Conservation (phyloP, 2,888 invertebrate species). For the Pristionchus maxplancki region DNA sequence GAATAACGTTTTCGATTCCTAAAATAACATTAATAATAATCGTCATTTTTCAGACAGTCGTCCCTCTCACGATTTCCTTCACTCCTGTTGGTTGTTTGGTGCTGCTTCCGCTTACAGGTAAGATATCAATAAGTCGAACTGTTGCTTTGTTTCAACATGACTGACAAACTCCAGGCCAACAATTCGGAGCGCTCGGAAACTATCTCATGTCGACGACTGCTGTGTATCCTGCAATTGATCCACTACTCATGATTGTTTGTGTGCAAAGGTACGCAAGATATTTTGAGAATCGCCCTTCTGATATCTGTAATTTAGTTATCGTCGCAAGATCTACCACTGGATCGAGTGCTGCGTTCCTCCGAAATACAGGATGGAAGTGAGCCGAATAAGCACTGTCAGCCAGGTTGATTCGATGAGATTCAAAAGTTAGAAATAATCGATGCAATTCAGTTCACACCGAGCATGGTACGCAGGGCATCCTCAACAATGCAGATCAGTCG, state of each 20-base stretch:
- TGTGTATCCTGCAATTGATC: constrained; percentile 24
- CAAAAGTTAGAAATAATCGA: no score
- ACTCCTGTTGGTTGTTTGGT: constrained; percentile 1
- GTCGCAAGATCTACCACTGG: neutral
- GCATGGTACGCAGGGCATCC: neutral
- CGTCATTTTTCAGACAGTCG: neutral
- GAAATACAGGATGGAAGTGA: neutral
- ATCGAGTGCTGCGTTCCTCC: neutral
- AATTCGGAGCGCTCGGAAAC: constrained; percentile 24
- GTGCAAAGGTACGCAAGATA: neutral
- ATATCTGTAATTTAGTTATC: neutral
- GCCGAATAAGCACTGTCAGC: neutral
- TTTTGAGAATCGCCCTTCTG: neutral
- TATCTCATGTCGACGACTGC: constrained; percentile 14
- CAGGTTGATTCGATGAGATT: no score
- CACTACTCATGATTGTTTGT: neutral
- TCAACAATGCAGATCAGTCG: neutral
- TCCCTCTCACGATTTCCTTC: neutral
- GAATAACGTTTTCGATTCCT: no score
- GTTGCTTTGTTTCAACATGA: neutral
- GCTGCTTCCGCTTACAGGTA: neutral
- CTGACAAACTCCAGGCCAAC: neutral
- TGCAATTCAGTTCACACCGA: neutral
- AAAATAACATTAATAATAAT: no score
- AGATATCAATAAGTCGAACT: neutral